These are phyloP conservation scores for Drosophila obscura DNA, from an alignment of 1,140 invertebrate species.

Conservation along the genomic window DNA sequence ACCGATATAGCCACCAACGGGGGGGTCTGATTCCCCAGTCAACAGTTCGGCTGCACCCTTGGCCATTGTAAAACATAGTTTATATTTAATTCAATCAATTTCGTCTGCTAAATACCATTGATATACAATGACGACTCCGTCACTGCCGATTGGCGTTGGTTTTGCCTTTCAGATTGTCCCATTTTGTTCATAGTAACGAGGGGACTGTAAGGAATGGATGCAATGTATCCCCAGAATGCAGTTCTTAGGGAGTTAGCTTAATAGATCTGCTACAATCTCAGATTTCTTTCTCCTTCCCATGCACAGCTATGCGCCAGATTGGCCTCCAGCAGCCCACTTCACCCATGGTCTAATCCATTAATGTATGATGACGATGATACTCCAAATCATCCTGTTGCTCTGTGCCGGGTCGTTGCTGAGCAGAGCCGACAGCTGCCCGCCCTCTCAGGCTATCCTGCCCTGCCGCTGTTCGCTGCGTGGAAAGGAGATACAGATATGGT, in stretches of 20 bases:
- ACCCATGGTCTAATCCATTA: conserved; percentile 25
- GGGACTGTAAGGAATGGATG: background rate
- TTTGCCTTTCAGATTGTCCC: conserved; percentile 5
- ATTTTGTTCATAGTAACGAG: background rate
- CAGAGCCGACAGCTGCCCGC: conserved; percentile 83
- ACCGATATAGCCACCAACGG: conserved; percentile 13
- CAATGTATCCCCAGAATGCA: no score
- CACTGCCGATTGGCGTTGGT: conserved; percentile 8
- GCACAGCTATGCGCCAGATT: conserved; percentile 45
- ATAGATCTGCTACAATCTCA: background rate
- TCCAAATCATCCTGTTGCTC: conserved; percentile 46
- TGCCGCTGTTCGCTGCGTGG: conserved; percentile 84
- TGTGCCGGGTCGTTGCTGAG: conserved; percentile 23
- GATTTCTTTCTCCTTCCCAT: background rate
- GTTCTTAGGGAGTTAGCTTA: no score
- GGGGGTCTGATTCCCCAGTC: conserved; percentile 20
- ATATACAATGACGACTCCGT: conserved; percentile 12
- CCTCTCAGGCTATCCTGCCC: conserved; percentile 84
- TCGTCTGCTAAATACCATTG: background rate
- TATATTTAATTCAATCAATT: conserved; percentile 34
- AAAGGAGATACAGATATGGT: conserved; percentile 85
- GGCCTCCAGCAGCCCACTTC: background rate
- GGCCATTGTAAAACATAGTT: conserved; percentile 33
- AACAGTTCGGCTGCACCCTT: conserved; percentile 1
- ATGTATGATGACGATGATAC: conserved; percentile 19